phyloP scores from a whole-genome alignment of 2,797 vertebrate genomes.

The Notolabrus celidotus region DNA sequence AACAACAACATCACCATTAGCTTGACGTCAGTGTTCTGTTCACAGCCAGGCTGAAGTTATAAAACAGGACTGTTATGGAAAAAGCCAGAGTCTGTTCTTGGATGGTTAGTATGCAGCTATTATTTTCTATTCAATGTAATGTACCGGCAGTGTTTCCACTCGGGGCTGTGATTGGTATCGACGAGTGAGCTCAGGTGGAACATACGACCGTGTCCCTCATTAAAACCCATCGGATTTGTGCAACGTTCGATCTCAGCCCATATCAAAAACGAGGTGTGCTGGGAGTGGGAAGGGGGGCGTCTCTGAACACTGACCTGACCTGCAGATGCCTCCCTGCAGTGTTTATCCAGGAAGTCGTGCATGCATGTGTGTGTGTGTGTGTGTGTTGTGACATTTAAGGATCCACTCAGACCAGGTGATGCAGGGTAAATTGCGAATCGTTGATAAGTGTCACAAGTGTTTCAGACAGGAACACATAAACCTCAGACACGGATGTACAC shows the following conservation, averaged over 20 bases:
- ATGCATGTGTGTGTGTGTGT: constrained; percentile 12
- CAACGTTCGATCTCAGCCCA: constrained; percentile 33
- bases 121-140: constrained; percentile 23
- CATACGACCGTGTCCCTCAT: constrained; percentile 54
- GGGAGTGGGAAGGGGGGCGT: constrained; percentile 4
- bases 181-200: constrained; percentile 70
- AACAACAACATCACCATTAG: no score
- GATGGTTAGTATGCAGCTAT: constrained; percentile 12
- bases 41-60: neutral
- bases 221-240: constrained; percentile 55
- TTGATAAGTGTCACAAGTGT: constrained; percentile 28
- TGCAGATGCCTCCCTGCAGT: constrained; percentile 9
- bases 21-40: no score
- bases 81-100: constrained; percentile 7
- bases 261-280: constrained; percentile 18
- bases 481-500: constrained; percentile 35
- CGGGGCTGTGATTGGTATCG: constrained; percentile 52
- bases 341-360: neutral
- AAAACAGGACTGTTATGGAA: constrained; percentile 1
- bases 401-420: constrained; percentile 29
- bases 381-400: constrained; percentile 52
- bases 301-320: constrained; percentile 12
- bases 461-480: constrained; percentile 16
- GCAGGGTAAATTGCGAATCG: constrained; percentile 24
- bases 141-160: constrained; percentile 22